These are phyloP conservation scores for Oceanites oceanicus DNA, from an alignment of 2,113 vertebrate genomes.

Conservation along the genomic window DNA sequence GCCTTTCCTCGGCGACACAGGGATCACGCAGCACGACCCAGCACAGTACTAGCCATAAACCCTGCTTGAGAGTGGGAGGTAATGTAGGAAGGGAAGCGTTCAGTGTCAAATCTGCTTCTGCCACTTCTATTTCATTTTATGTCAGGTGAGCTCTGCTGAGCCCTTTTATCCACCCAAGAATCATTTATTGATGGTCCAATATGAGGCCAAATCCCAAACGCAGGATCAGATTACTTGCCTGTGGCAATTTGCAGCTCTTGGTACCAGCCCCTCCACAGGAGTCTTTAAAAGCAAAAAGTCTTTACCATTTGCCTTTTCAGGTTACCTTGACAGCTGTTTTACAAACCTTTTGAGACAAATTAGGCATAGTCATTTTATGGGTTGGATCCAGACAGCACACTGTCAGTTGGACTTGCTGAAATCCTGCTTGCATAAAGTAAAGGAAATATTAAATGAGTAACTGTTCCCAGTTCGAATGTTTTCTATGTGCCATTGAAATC, in stretches of 20 bases:
- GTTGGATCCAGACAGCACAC: background rate
- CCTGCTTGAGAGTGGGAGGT: fast-evolving
- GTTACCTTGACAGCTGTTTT: background rate
- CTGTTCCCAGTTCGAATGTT: background rate
- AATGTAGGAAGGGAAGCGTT: background rate
- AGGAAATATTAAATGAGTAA: slow-evolving; percentile 15
- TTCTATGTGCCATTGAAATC: background rate
- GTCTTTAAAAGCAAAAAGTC: background rate
- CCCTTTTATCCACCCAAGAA: background rate
- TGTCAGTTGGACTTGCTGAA: background rate
- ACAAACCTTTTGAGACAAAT: background rate
- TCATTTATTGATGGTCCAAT: background rate
- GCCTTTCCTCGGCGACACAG: background rate
- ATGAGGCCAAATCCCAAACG: background rate
- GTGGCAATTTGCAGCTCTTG: background rate
- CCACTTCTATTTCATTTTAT: background rate
- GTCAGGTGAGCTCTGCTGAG: background rate
- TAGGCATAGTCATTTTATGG: background rate
- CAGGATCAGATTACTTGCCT: background rate
- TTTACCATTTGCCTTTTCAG: background rate
- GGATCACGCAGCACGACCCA: fast-evolving
- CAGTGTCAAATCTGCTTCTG: background rate
- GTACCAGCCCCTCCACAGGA: background rate
- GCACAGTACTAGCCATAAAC: background rate
- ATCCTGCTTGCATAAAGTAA: background rate